Conservation (phyloP, 2,797 vertebrate genomes). For the Enteromius paludinosus region DNA sequence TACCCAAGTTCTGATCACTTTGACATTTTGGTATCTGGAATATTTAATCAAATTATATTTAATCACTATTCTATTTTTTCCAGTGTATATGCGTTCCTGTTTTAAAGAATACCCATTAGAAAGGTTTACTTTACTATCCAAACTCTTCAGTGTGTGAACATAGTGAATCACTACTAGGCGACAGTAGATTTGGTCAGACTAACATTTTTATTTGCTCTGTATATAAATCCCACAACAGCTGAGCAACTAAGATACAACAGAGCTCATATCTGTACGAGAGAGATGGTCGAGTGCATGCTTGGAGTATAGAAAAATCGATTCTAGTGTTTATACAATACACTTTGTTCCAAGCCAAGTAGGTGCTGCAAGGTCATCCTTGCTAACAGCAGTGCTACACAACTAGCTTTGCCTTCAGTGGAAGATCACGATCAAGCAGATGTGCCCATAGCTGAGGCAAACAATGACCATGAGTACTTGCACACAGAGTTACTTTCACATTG, state of each 20-base stretch:
- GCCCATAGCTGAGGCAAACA: neutral
- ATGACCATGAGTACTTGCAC: neutral
- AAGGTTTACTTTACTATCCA: neutral
- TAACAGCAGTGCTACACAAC: neutral
- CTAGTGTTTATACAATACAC: neutral
- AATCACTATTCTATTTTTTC: neutral
- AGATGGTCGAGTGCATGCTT: neutral
- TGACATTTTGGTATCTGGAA: neutral
- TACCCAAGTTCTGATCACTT: neutral
- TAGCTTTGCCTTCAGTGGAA: neutral
- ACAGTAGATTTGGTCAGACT: neutral
- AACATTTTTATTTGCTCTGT: neutral
- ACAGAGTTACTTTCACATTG: neutral
- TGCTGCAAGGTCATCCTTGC: slow-evolving; percentile 12
- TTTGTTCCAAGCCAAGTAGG: slow-evolving; percentile 3
- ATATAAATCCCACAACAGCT: slow-evolving; percentile 14
- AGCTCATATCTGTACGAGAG: neutral
- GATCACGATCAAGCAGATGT: neutral
- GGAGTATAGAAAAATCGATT: neutral
- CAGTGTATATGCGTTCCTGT: neutral
- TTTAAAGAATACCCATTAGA: neutral
- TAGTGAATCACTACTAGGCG: neutral
- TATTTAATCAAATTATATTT: too few relatives aligned
- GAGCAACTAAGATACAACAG: neutral
- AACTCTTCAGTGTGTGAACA: neutral